phyloP scores from a whole-genome alignment of 2,888 invertebrate genomes.

The Scaptomyza parva region DNA sequence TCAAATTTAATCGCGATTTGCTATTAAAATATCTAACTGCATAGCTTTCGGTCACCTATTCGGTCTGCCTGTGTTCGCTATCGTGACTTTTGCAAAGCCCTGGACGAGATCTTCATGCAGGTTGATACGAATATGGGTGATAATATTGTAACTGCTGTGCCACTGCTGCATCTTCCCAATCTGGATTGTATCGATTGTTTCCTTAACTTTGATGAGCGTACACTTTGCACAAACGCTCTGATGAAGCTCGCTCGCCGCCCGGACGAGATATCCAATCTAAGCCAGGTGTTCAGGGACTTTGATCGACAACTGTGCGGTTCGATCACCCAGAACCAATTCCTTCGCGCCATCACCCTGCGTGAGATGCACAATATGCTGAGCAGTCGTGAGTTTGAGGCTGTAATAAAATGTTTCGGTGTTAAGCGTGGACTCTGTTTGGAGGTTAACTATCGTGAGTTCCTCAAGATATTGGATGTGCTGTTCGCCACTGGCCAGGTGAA shows the following conservation, averaged over 20 bases:
- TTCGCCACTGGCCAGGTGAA: conserved; percentile 86
- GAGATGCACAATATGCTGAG: conserved; percentile 88
- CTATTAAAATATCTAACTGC: conserved; percentile 77
- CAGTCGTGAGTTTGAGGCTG: conserved; percentile 88
- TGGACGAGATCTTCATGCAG: conserved; percentile 90
- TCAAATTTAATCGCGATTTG: too few relatives aligned
- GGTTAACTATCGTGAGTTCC: conserved; percentile 90
- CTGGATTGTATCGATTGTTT: conserved; percentile 87
- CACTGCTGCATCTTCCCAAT: conserved; percentile 89
- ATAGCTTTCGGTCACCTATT: conserved; percentile 88
- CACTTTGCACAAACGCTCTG: conserved; percentile 87
- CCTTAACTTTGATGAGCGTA: conserved; percentile 91
- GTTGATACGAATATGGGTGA: conserved; percentile 88
- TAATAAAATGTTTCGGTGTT: conserved; percentile 91
- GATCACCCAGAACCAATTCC: conserved; percentile 87
- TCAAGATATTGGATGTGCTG: conserved; percentile 88
- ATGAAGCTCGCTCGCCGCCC: conserved; percentile 89
- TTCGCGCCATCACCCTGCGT: conserved; percentile 88
- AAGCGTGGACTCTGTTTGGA: conserved; percentile 87
- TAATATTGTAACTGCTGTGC: conserved; percentile 88
- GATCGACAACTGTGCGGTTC: conserved; percentile 89
- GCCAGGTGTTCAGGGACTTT: conserved; percentile 89
- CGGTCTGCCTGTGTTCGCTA: conserved; percentile 88
- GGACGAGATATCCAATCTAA: conserved; percentile 89
- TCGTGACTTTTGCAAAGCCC: conserved; percentile 88